These are phyloP conservation scores for Lasioglossum malachurum DNA, from an alignment of 2,888 invertebrate genomes.

Conservation along the genomic window DNA sequence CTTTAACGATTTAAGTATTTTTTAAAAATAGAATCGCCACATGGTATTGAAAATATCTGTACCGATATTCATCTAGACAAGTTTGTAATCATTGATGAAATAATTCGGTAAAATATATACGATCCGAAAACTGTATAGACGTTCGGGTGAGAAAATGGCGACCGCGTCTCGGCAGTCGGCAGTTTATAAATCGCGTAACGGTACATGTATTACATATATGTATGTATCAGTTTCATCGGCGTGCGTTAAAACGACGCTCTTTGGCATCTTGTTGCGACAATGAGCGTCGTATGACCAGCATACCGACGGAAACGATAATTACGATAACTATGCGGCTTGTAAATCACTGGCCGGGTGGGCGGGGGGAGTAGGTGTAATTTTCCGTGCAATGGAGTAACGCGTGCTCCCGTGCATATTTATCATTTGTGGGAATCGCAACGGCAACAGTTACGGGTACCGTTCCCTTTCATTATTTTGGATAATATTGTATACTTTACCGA, in stretches of 20 bases:
- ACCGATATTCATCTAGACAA: not conserved
- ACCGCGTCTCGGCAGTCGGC: not conserved
- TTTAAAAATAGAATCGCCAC: no score
- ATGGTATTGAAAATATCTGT: not conserved
- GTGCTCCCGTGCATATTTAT: not conserved
- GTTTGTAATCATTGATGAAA: not conserved
- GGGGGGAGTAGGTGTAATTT: conserved; percentile 67
- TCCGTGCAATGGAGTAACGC: conserved; percentile 59
- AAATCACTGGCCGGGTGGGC: conserved; percentile 63
- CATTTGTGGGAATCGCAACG: not conserved
- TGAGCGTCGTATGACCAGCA: conserved; percentile 35
- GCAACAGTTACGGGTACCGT: not conserved
- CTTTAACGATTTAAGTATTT: not conserved
- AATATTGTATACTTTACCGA: conserved; percentile 34
- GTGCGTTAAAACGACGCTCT: not conserved
- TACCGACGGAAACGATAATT: conserved; percentile 61
- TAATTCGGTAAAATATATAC: not conserved
- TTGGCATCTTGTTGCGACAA: conserved; percentile 46
- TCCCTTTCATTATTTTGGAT: not conserved
- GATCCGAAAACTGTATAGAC: not conserved
- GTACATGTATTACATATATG: no score
- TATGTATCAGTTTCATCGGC: not conserved
- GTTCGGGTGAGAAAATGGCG: not conserved
- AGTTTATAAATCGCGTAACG: not conserved
- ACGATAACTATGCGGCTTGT: conserved; percentile 58